Evolutionary conservation across 2,888 invertebrate genomes (phyloP).

Genomic region (Bruchidius siliquastri): DNA sequence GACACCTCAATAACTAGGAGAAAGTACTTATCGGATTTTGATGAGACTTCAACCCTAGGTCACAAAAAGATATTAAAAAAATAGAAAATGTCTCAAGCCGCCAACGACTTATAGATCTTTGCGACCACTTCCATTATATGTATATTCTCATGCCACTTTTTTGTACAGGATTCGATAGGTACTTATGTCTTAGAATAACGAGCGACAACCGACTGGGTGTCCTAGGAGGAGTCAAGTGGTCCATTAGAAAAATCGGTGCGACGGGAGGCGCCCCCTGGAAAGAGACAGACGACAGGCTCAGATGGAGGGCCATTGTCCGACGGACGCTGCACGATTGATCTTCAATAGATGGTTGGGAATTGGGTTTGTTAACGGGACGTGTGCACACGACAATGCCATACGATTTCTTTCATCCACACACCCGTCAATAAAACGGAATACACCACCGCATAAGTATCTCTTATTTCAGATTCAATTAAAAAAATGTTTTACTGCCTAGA

Average conservation of each 20-base stretch:
- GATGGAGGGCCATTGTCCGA: neutral
- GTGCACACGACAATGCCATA: slow-evolving; percentile 1
- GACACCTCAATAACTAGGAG: no score
- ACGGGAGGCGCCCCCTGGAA: slow-evolving; percentile 3
- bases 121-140: no score
- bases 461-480: no score
- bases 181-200: neutral
- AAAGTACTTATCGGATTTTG: no score
- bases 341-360: slow-evolving; percentile 11
- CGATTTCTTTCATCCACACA: neutral
- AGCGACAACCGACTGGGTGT: neutral
- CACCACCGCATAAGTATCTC: neutral
- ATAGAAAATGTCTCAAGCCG: no score
- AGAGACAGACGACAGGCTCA: neutral
- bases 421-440: neutral
- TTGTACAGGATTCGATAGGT: neutral
- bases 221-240: slow-evolving; percentile 6
- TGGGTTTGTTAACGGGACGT: slow-evolving; percentile 12
- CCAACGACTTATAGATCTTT: no score
- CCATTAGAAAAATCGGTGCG: slow-evolving; percentile 13
- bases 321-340: slow-evolving; percentile 15
- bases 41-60: no score
- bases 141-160: neutral
- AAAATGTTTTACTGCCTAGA: no score
- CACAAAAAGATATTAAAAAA: no score